Base-by-base conservation (phyloP, 2,888 invertebrate species). In the Lysandra bellargus region DNA sequence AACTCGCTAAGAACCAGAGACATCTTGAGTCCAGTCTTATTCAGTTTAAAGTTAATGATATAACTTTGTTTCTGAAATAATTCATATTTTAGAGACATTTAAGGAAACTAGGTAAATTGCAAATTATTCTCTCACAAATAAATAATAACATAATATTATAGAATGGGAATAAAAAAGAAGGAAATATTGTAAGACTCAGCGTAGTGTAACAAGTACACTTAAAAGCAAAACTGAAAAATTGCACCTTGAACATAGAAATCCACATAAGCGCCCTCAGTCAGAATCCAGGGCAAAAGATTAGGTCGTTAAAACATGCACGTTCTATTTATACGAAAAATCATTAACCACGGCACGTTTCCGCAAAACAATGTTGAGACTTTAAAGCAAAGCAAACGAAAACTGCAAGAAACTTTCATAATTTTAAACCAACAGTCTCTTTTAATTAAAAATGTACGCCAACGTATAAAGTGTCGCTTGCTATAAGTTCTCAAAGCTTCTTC, bases 361-460 rank as follows among this genome's bases (percentile, higher is more conserved):
- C 6, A 76, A 76, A 57, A 53, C 30, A 33, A 53, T 33, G 40
- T 40, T 23, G 44, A 40, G 23, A 74, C n/a, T 40, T 40, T 74
- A 44, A 74, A n/a, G 74, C 74, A 37, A 40, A 37, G 73, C 73
- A 74, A 74, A 74, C 44, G 40, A 74, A 74, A 74, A 74, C 74
- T 30, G 69, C 69, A 33, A 69, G 33, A 69, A 69, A 69, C 69
- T 76, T 57, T 53, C 49, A 76, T 76, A 76, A 76, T 57, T 53
- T 76, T 30, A 53, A 53, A 53, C 49, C 53, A 76, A 53, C 23
- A 76, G 49, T 53, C 76, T 76, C 76, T 33, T 49, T 76, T 76
- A 76, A 76, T 76, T 76, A 76, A 76, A 76, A 76, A 33, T 57
- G 30, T 53, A 76, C 30, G 33, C 30, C 33, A 76, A 57, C 30